Evolutionary conservation across 2,113 vertebrate genomes (phyloP).

Genomic region (Candoia aspera): DNA sequence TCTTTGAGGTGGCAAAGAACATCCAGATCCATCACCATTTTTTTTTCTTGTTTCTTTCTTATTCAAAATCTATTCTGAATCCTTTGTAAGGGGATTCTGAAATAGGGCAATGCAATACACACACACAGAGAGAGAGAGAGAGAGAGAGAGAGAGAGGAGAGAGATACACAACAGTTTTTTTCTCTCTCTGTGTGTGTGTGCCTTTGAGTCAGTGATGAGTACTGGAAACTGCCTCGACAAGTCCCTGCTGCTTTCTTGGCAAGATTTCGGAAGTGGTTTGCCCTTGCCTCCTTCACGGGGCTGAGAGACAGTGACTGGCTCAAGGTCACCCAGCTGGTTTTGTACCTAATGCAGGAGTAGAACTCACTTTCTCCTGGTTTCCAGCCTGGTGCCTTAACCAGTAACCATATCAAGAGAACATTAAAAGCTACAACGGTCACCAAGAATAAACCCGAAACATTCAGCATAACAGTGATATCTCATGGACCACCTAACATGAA

Average conservation of each 20-base stretch:
- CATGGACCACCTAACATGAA: background rate
- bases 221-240: background rate
- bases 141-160: no score
- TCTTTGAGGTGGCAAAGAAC: background rate
- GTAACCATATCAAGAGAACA: background rate
- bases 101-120: background rate
- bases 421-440: no score
- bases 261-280: background rate
- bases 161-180: no score
- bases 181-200: background rate
- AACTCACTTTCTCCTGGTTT: background rate
- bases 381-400: background rate
- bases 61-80: background rate
- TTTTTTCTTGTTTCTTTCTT: background rate
- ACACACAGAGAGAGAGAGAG: no score
- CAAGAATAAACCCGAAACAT: background rate
- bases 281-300: background rate
- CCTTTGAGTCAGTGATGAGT: background rate
- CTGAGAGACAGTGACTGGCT: background rate
- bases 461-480: background rate
- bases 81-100: background rate
- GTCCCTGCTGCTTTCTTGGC: background rate
- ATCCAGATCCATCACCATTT: background rate
- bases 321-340: background rate
- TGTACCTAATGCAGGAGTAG: background rate